Conservation (phyloP, 1,140 invertebrate species). For the Thrips palmi region DNA sequence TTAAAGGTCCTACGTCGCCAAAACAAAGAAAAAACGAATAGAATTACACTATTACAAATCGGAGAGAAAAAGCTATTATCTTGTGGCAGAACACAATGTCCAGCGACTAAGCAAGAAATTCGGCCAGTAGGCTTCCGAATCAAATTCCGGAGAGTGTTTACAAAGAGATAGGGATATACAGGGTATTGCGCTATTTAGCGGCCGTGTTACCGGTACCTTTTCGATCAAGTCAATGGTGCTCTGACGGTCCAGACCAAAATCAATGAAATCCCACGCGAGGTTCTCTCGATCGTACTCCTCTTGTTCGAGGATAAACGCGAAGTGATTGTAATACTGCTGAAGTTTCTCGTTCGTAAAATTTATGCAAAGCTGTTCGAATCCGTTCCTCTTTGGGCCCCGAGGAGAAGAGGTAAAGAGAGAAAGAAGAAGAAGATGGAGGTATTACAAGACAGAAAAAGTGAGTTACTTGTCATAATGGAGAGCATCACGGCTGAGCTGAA, state of each 20-base stretch:
- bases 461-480: too few species aligned
- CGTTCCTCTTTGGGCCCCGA: slow-evolving; percentile 50
- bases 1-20: too few species aligned
- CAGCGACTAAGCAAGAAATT: too few species aligned
- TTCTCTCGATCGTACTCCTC: slow-evolving; percentile 86
- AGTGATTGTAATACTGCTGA: slow-evolving; percentile 93
- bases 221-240: slow-evolving; percentile 84
- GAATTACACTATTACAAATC: too few species aligned
- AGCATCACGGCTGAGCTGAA: too few species aligned
- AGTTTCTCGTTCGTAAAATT: slow-evolving; percentile 94
- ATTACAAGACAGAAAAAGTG: not conserved
- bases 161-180: not conserved
- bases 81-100: too few species aligned
- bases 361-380: slow-evolving; percentile 93
- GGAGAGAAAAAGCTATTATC: too few species aligned
- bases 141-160: too few species aligned
- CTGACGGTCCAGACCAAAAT: slow-evolving; percentile 88
- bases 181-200: too few species aligned
- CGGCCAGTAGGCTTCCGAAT: too few species aligned
- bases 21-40: too few species aligned
- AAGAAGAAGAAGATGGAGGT: not conserved
- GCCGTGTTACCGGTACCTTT: slow-evolving; percentile 46
- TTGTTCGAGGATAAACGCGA: slow-evolving; percentile 94
- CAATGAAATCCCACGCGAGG: slow-evolving; percentile 81
- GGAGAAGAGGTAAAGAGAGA: slow-evolving; percentile 22